phyloP scores from a whole-genome alignment of 2,888 invertebrate genomes.

The Apotomis capreana region DNA sequence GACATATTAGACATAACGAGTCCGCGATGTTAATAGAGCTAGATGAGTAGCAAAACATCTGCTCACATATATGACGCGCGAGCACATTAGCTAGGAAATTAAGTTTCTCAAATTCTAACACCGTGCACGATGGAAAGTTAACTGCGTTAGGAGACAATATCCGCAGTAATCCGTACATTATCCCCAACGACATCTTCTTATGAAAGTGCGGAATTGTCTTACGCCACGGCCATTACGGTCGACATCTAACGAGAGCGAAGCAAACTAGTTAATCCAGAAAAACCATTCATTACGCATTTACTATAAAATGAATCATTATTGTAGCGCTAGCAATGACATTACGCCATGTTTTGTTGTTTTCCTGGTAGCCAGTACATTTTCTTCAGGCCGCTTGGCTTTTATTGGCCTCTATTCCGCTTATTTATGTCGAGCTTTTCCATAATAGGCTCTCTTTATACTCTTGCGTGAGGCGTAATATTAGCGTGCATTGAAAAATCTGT shows the following conservation, averaged over 20 bases:
- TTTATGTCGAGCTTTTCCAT: constrained; percentile 19
- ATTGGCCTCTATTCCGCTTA: constrained; percentile 9
- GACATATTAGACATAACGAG: neutral
- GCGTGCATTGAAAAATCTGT: neutral
- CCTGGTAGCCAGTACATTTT: constrained; percentile 22
- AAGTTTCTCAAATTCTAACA: constrained; percentile 25
- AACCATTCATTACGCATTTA: constrained; percentile 43
- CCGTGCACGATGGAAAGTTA: constrained; percentile 43
- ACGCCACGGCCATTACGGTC: constrained; percentile 73
- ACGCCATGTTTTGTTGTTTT: constrained; percentile 29
- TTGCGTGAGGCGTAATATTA: constrained; percentile 9
- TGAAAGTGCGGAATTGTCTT: constrained; percentile 61
- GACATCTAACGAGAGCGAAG: constrained; percentile 73
- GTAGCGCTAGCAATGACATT: constrained; percentile 1
- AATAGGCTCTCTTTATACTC: constrained; percentile 1
- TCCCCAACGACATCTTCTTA: constrained; percentile 43
- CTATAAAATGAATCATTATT: constrained; percentile 19
- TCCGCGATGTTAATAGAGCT: neutral
- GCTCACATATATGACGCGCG: neutral
- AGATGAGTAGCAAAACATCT: neutral
- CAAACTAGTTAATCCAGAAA: constrained; percentile 61
- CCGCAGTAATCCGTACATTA: constrained; percentile 43
- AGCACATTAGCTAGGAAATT: constrained; percentile 8
- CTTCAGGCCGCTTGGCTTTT: constrained; percentile 32
- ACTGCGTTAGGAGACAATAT: constrained; percentile 45